These are phyloP conservation scores for Melipona bicolor DNA, from an alignment of 2,888 invertebrate species.

Conservation along the genomic window DNA sequence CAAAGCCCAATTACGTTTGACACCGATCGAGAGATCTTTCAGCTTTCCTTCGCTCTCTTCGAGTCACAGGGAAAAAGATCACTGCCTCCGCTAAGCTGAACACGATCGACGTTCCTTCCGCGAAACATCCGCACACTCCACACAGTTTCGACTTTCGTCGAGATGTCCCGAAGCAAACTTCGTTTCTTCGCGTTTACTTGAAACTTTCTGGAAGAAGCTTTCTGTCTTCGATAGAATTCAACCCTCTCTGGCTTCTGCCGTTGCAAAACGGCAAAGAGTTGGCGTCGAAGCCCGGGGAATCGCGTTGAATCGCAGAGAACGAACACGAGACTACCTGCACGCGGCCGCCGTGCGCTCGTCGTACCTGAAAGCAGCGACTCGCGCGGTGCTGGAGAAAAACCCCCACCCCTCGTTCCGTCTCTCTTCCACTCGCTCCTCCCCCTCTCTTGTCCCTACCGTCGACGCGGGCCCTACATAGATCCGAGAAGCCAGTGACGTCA, in stretches of 20 bases:
- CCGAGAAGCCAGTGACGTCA: constrained; percentile 78
- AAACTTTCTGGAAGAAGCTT: too few species aligned
- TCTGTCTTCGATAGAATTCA: not conserved
- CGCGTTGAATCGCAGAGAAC: constrained; percentile 62
- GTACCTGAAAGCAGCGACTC: constrained; percentile 80
- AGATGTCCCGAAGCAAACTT: not conserved
- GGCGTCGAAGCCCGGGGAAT: not conserved
- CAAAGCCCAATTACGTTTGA: not conserved
- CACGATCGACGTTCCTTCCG: not conserved
- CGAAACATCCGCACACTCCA: not conserved
- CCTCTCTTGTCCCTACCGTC: constrained; percentile 47
- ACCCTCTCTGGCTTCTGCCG: not conserved
- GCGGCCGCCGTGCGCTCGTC: constrained; percentile 78
- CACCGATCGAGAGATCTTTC: not conserved
- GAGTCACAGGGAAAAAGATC: not conserved
- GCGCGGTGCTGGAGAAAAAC: constrained; percentile 79
- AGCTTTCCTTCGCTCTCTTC: not conserved
- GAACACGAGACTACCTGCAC: constrained; percentile 75
- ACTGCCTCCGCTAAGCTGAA: not conserved
- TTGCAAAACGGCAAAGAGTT: not conserved
- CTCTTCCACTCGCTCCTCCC: constrained; percentile 62
- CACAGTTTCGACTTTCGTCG: not conserved
- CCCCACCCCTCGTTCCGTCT: constrained; percentile 74
- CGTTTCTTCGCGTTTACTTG: not conserved
- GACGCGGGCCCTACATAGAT: constrained; percentile 67